These are phyloP conservation scores for Volucella inanis DNA, from an alignment of 2,888 invertebrate species.

Conservation along the genomic window DNA sequence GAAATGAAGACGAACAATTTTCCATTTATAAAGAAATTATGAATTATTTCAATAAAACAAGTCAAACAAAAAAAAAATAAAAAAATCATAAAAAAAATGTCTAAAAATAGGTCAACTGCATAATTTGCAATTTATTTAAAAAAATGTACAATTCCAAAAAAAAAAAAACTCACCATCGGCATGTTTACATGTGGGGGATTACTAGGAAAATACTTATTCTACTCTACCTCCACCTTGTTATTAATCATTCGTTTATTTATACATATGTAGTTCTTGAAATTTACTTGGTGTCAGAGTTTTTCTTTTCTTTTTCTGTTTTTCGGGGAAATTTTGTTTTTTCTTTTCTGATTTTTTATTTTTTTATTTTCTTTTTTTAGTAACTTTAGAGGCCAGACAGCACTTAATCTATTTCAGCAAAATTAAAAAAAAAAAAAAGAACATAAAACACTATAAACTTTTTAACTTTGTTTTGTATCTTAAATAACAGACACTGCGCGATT, in stretches of 20 bases:
- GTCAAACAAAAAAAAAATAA: slow-evolving; percentile 9
- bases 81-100: background rate
- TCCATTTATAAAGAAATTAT: slow-evolving; percentile 67
- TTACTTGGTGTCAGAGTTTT: slow-evolving; percentile 46
- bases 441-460: background rate
- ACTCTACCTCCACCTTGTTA: slow-evolving; percentile 21
- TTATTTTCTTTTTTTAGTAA: slow-evolving; percentile 31
- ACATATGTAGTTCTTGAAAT: slow-evolving; percentile 48
- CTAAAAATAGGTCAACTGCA: slow-evolving; percentile 69
- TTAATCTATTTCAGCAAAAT: slow-evolving; percentile 37
- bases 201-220: background rate
- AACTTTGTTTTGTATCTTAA: slow-evolving; percentile 7
- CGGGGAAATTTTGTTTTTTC: slow-evolving; percentile 20
- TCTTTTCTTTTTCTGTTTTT: slow-evolving; percentile 24
- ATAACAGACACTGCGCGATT: slow-evolving; percentile 47
- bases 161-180: slow-evolving; percentile 61
- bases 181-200: slow-evolving; percentile 28
- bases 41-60: slow-evolving; percentile 53
- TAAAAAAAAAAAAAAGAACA: slow-evolving; percentile 22
- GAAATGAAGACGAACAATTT: slow-evolving; percentile 70
- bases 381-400: slow-evolving; percentile 42
- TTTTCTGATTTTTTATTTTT: slow-evolving; percentile 27
- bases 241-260: slow-evolving; percentile 59
- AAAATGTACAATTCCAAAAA: slow-evolving; percentile 6
- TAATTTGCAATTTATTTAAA: slow-evolving; percentile 49